Evolutionary conservation across 1,140 invertebrate genomes (phyloP).

Genomic region (Neodiprion pinetum): DNA sequence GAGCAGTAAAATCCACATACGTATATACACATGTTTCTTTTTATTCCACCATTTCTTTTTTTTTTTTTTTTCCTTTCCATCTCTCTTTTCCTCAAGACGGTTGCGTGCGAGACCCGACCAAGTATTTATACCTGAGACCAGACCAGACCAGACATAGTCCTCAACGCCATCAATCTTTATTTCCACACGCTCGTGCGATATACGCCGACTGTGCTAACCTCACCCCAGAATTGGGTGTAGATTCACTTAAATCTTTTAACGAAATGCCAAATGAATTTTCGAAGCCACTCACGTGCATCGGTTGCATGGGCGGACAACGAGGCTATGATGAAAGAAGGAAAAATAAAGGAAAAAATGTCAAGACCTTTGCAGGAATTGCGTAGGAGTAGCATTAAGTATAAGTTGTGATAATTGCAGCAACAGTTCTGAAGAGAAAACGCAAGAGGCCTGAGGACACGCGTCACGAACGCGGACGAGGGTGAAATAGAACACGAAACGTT

Average conservation of each 20-base stretch:
- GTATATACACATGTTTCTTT: neutral
- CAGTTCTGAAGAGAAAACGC: too few species aligned
- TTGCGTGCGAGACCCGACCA: constrained; percentile 1
- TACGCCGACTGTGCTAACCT: neutral
- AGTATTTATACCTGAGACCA: constrained; percentile 5
- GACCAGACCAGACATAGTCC: neutral
- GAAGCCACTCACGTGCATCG: neutral
- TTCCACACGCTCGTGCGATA: constrained; percentile 1
- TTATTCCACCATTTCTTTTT: neutral
- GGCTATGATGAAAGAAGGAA: neutral
- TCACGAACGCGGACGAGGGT: too few species aligned
- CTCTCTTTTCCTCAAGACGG: neutral
- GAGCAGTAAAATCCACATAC: neutral
- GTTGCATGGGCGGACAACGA: neutral
- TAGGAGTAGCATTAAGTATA: too few species aligned
- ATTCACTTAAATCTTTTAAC: neutral
- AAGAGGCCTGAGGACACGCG: too few species aligned
- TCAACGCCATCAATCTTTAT: constrained; percentile 3
- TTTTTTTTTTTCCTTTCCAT: neutral
- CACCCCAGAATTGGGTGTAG: neutral
- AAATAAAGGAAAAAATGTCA: neutral
- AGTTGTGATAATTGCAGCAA: too few species aligned
- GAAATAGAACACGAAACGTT: too few species aligned
- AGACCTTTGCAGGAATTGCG: too few species aligned
- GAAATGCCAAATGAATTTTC: neutral